Percentiles rank a stretch among this genome's conserved stretches.
phyloP scores from a whole-genome alignment of 2,113 vertebrate species.

The Anseranas semipalmata region DNA sequence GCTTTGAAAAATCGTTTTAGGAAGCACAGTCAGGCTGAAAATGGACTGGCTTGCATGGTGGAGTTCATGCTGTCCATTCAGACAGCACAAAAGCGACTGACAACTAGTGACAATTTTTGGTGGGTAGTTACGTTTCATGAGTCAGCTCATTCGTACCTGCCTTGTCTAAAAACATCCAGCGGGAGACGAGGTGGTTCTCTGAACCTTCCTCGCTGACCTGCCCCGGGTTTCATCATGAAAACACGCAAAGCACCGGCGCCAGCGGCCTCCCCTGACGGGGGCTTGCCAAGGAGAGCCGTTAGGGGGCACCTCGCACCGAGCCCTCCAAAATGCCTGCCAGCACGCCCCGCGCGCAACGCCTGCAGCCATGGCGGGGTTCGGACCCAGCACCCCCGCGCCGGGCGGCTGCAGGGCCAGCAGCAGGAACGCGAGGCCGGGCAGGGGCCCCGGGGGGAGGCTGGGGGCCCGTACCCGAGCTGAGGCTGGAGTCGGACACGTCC shows the following conservation, averaged over 20 bases:
- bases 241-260: rapidly evolving
- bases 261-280: not conserved
- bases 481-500: constrained; percentile 11
- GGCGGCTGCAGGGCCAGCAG: not conserved
- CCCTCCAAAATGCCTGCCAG: rapidly evolving
- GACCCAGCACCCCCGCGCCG: too few species aligned
- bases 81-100: rapidly evolving
- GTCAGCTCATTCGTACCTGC: not conserved
- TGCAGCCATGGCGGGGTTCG: rapidly evolving
- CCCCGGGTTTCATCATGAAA: rapidly evolving
- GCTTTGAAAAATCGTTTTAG: rapidly evolving
- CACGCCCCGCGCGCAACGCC: not conserved
- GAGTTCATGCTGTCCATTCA: rapidly evolving
- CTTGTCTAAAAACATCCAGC: not conserved
- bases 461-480: constrained; percentile 47
- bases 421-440: too few species aligned
- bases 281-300: rapidly evolving
- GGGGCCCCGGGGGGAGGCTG: not conserved
- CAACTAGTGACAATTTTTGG: rapidly evolving
- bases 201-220: rapidly evolving
- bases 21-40: not conserved
- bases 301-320: not conserved
- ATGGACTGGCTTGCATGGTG: rapidly evolving
- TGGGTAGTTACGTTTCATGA: rapidly evolving
- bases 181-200: rapidly evolving